These are phyloP conservation scores for Falco punctatus DNA, from an alignment of 2,113 vertebrate genomes.

Conservation along the genomic window DNA sequence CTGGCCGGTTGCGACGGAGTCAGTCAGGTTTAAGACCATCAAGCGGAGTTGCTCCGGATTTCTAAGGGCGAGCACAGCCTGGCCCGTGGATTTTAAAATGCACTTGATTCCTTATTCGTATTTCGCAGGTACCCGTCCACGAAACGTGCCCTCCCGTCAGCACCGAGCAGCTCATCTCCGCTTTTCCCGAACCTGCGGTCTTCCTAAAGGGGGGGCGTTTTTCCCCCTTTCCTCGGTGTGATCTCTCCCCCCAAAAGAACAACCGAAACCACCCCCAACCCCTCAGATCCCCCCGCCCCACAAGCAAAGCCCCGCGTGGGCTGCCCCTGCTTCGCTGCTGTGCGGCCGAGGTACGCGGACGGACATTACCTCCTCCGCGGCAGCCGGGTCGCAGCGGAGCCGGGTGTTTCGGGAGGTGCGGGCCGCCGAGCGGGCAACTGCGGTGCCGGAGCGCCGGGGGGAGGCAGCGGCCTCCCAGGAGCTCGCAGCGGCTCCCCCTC, in stretches of 20 bases:
- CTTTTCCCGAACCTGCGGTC: not conserved
- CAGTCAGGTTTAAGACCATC: not conserved
- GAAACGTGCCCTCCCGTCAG: not conserved
- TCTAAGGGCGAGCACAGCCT: not conserved
- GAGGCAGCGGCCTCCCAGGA: not conserved
- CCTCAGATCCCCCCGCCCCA: too few relatives aligned
- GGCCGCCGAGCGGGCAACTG: not conserved
- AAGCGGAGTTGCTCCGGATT: not conserved
- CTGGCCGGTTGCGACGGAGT: not conserved
- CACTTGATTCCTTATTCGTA: not conserved
- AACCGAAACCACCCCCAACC: not conserved
- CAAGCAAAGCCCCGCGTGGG: not conserved
- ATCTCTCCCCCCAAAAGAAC: not conserved
- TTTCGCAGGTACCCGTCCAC: not conserved
- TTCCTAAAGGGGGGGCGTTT: not conserved
- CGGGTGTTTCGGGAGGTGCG: not conserved
- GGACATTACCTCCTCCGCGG: constrained; percentile 39
- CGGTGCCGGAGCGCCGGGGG: not conserved
- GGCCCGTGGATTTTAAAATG: not conserved
- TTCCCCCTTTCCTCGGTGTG: not conserved
- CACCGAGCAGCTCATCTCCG: not conserved
- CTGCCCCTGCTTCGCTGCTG: not conserved
- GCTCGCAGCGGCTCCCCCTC: not conserved
- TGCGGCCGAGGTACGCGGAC: not conserved
- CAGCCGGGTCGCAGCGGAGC: not conserved